Percentiles rank a stretch among this genome's conserved stretches.
phyloP scores from a whole-genome alignment of 2,888 invertebrate species.

The Ypsolopha sequella region DNA sequence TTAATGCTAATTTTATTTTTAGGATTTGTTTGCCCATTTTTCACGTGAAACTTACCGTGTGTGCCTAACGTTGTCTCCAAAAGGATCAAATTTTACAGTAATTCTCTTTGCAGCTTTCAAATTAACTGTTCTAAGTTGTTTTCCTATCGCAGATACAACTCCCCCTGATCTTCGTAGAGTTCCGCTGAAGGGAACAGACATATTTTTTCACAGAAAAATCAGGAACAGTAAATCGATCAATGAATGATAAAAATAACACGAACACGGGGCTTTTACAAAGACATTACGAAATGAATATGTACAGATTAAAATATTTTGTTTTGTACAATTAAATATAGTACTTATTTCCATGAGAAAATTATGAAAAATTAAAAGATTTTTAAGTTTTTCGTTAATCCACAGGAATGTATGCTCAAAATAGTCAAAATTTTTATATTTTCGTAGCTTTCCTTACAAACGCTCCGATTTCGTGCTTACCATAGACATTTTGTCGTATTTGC shows the following conservation, averaged over 20 bases:
- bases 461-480: too few relatives aligned
- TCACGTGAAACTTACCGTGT: slow-evolving; percentile 56
- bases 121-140: slow-evolving; percentile 79
- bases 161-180: slow-evolving; percentile 75
- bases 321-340: too few relatives aligned
- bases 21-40: not conserved
- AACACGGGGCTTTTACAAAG: not conserved
- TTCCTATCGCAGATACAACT: slow-evolving; percentile 77
- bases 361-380: too few relatives aligned
- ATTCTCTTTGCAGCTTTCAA: slow-evolving; percentile 84
- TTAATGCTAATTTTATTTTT: slow-evolving; percentile 7
- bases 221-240: slow-evolving; percentile 19
- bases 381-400: too few relatives aligned
- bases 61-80: slow-evolving; percentile 76
- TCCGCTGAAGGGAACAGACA: slow-evolving; percentile 84
- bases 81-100: slow-evolving; percentile 87
- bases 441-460: too few relatives aligned
- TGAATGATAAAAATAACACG: slow-evolving; percentile 9
- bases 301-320: too few relatives aligned
- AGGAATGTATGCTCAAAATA: too few relatives aligned
- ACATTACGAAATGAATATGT: too few relatives aligned
- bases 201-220: slow-evolving; percentile 39
- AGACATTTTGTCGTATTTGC: too few relatives aligned
- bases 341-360: too few relatives aligned
- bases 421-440: too few relatives aligned